Percentiles rank a stretch among this genome's conserved stretches.
These are phyloP conservation scores for Hirtodrosophila duncani DNA, from an alignment of 2,888 invertebrate species.

Conservation along the genomic window DNA sequence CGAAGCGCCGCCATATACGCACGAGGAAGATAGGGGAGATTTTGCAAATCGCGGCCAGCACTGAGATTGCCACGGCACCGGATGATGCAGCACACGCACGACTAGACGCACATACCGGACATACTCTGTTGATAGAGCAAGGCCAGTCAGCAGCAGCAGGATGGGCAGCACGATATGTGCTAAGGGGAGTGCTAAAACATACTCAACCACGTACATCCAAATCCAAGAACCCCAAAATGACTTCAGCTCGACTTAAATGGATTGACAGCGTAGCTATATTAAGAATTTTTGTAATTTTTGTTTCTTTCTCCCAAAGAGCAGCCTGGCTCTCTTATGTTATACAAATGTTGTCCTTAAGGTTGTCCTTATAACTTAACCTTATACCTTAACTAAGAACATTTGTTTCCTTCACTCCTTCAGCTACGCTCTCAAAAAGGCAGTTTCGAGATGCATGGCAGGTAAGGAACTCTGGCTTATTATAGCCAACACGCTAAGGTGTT, in stretches of 20 bases:
- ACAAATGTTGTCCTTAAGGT: constrained; percentile 40
- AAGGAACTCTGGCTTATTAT: too few species aligned
- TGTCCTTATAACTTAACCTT: constrained; percentile 52
- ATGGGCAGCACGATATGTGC: constrained; percentile 46
- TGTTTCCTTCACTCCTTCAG: too few species aligned
- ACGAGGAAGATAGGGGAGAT: too few species aligned
- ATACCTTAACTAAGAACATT: neutral
- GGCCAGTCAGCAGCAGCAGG: too few species aligned
- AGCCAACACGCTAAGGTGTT: too few species aligned
- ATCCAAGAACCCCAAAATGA: constrained; percentile 48
- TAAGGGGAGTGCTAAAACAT: constrained; percentile 45
- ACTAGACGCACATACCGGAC: constrained; percentile 78
- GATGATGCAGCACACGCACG: constrained; percentile 81
- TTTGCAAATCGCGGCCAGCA: too few species aligned
- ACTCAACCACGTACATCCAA: constrained; percentile 17
- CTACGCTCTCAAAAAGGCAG: too few species aligned
- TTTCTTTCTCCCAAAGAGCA: constrained; percentile 55
- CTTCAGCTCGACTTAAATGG: constrained; percentile 67
- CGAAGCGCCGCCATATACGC: too few species aligned
- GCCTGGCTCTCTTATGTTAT: constrained; percentile 34
- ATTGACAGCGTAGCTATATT: constrained; percentile 73
- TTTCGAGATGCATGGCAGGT: too few species aligned
- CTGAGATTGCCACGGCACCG: constrained; percentile 74
- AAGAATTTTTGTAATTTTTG: constrained; percentile 61
- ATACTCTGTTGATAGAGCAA: constrained; percentile 78